Base-by-base conservation (phyloP, 1,140 invertebrate species). In the Mizuhopecten yessoensis region DNA sequence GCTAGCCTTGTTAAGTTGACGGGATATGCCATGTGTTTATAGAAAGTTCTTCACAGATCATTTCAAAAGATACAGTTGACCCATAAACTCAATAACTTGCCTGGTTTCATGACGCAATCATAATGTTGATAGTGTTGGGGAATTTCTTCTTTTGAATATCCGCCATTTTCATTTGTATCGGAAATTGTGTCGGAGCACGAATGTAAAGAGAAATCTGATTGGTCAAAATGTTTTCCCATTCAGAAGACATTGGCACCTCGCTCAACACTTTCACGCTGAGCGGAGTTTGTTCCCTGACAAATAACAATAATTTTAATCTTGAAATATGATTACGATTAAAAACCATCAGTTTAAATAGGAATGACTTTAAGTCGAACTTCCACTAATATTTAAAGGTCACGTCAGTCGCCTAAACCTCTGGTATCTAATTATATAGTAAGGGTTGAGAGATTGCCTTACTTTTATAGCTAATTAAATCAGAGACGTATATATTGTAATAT, bases 121-220 rank as follows among this genome's bases (percentile, higher is more conserved):
- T 75, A 29, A 75, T 75, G 57, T 75, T 75, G n/a, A 75, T 75
- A 7, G 57, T 29, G 57, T 75, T 29, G 9, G 57, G n/a, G 57
- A 75, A 29, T 29, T 75, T 75, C 57, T 75, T 29, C 57, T 75
- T 75, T 75, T 75, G 57, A 45, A 45, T 45, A 45, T 45, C 42
- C 42, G 23, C 57, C 57, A 75, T 75, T 75, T 75, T 75, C 57
- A 75, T 75, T 75, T 75, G 23, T 5, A 75, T 75, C 57, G 57
- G 57, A 75, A 75, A 75, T 29, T 75, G 57, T 75, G 57, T 75
- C 57, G 57, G 57, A 75, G 57, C 57, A 75, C 57, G 57, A 75
- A 75, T 75, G 57, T 75, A 75, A 75, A 75, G 23, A 5, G 57
- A 75, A 17, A 1, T 75, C 23, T 75, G 57, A 75, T 75, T 75